Evolutionary conservation across 2,888 invertebrate species (phyloP).

Genomic region (Synanthedon vespiformis): DNA sequence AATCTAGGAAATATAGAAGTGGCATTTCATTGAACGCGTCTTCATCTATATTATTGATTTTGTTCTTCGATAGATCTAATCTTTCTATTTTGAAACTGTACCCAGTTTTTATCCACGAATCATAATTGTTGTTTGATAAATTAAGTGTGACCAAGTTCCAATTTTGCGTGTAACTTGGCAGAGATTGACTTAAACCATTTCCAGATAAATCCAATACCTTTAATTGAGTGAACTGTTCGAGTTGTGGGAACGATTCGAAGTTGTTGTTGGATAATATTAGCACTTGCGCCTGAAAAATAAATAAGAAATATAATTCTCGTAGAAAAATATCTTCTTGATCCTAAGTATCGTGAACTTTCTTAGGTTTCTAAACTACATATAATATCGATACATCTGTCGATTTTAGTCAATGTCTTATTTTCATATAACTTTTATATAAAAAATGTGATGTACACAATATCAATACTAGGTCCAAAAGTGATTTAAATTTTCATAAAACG

Average conservation of each 20-base stretch:
- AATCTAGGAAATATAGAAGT: constrained; percentile 70
- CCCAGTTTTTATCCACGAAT: constrained; percentile 38
- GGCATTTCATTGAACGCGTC: constrained; percentile 71
- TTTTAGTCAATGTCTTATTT: too few relatives aligned
- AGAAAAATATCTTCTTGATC: too few relatives aligned
- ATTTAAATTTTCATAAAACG: too few relatives aligned
- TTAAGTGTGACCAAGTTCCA: constrained; percentile 66
- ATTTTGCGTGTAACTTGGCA: constrained; percentile 49
- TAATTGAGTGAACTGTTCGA: constrained; percentile 61
- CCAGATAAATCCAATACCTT: constrained; percentile 53
- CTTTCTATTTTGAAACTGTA: constrained; percentile 46
- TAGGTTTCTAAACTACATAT: too few relatives aligned
- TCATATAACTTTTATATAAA: too few relatives aligned
- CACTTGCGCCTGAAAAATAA: constrained; percentile 64
- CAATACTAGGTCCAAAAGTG: too few relatives aligned
- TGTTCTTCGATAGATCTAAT: constrained; percentile 77
- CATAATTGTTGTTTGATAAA: constrained; percentile 70
- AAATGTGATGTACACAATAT: too few relatives aligned
- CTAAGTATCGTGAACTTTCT: too few relatives aligned
- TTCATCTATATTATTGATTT: constrained; percentile 69
- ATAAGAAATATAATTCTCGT: constrained; percentile 18
- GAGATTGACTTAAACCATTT: constrained; percentile 63
- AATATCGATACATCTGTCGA: too few relatives aligned
- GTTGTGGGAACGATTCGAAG: constrained; percentile 68
- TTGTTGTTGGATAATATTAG: constrained; percentile 75